phyloP scores from a whole-genome alignment of 2,113 vertebrate genomes.

The Oncorhynchus masou region DNA sequence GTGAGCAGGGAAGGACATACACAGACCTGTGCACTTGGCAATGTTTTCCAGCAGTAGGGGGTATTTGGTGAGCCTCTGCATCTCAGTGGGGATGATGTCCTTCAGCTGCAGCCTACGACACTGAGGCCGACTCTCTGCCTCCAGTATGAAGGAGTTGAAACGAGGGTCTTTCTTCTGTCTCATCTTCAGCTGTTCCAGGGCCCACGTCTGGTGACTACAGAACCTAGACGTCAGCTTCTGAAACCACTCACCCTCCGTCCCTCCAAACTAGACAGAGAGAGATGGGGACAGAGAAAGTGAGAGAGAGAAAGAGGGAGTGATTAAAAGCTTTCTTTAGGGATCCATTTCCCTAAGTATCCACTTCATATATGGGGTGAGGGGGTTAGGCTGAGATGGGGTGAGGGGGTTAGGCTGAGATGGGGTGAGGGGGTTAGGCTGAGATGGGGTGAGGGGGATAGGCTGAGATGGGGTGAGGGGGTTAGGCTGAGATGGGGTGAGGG shows the following conservation, averaged over 20 bases:
- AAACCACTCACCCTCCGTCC: constrained; percentile 86
- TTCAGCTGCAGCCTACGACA: constrained; percentile 89
- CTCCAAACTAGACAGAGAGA: constrained; percentile 74
- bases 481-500: not conserved
- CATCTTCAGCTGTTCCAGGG: constrained; percentile 85
- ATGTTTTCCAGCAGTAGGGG: constrained; percentile 88
- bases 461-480: accelerated
- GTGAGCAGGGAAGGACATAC: not conserved
- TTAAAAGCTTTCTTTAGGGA: no score
- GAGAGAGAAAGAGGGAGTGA: not conserved
- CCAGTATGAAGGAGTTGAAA: constrained; percentile 87
- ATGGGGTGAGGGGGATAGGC: not conserved
- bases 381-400: no score
- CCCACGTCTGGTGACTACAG: constrained; percentile 88
- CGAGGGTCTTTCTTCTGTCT: constrained; percentile 83
- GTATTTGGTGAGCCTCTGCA: constrained; percentile 93
- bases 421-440: no score
- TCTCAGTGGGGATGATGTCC: constrained; percentile 91
- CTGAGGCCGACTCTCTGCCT: constrained; percentile 85
- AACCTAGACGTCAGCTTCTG: constrained; percentile 89
- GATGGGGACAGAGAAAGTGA: not conserved
- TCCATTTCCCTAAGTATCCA: no score
- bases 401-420: not conserved
- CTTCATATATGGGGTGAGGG: not conserved
- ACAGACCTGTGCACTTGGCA: constrained; percentile 77